phyloP scores from a whole-genome alignment of 2,888 invertebrate species.

The Tenthredo distinguenda region DNA sequence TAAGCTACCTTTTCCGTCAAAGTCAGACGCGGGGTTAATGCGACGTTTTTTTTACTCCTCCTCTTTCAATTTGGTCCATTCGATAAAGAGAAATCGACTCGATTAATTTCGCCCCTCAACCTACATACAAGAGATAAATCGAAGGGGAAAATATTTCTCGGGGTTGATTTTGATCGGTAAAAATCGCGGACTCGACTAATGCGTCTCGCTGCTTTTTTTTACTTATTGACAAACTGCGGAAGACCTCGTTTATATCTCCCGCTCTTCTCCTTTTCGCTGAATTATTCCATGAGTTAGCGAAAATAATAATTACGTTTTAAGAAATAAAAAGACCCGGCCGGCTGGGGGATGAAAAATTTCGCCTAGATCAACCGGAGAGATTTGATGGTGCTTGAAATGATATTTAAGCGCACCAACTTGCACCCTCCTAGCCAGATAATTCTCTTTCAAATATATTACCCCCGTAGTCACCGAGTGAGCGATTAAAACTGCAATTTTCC shows the following conservation, averaged over 20 bases:
- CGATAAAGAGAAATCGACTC: slow-evolving; percentile 30
- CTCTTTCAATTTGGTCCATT: slow-evolving; percentile 29
- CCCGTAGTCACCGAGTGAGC: neutral
- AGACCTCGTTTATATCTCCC: neutral
- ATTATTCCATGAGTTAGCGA: neutral
- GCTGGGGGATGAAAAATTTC: neutral
- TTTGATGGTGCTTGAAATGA: slow-evolving; percentile 36
- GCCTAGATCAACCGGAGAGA: slow-evolving; percentile 29
- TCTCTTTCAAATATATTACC: slow-evolving; percentile 36
- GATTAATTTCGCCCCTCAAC: slow-evolving; percentile 28
- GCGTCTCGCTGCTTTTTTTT: neutral
- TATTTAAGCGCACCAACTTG: slow-evolving; percentile 16
- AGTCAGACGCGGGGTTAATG: slow-evolving; percentile 29
- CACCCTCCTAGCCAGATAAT: slow-evolving; percentile 25
- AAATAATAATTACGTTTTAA: neutral
- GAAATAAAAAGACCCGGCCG: neutral
- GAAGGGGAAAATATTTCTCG: too few species aligned
- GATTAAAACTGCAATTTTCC: slow-evolving; percentile 39
- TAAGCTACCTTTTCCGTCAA: slow-evolving; percentile 40
- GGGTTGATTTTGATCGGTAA: too few species aligned
- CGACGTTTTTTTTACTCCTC: neutral
- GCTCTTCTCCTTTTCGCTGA: neutral
- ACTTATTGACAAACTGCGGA: neutral
- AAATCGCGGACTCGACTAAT: too few species aligned
- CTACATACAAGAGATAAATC: neutral